Percentiles rank a stretch among this genome's conserved stretches.
phyloP scores from a whole-genome alignment of 1,140 invertebrate genomes.

The Drosophila hydei region DNA sequence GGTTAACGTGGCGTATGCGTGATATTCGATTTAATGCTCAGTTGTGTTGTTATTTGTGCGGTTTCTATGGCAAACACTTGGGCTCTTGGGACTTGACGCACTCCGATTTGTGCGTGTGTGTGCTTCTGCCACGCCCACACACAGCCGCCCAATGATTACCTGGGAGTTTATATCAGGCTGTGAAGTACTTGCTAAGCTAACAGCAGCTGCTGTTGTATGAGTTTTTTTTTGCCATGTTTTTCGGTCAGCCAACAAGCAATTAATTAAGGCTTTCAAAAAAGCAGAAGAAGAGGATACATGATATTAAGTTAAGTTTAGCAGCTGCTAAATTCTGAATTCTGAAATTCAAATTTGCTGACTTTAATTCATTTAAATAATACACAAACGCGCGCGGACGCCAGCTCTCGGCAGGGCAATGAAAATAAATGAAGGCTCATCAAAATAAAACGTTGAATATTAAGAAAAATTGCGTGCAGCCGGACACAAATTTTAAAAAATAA shows the following conservation, averaged over 20 bases:
- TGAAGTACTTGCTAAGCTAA: conserved; percentile 13
- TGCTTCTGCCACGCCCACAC: not conserved
- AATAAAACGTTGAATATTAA: conserved; percentile 80
- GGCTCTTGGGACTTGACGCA: not conserved
- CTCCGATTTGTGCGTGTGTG: not conserved
- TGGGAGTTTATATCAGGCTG: conserved; percentile 10
- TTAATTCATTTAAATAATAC: conserved; percentile 53
- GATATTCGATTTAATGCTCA: conserved; percentile 52
- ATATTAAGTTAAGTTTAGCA: conserved; percentile 28
- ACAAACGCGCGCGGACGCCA: not conserved
- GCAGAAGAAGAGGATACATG: conserved; percentile 1
- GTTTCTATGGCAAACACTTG: conserved; percentile 37
- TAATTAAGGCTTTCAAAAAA: conserved; percentile 13
- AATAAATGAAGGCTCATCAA: conserved; percentile 78
- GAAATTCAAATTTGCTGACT: conserved; percentile 41
- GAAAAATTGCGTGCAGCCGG: conserved; percentile 64
- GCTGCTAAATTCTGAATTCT: conserved; percentile 17
- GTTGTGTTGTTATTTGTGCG: conserved; percentile 9
- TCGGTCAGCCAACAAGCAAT: conserved; percentile 8
- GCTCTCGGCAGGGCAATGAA: conserved; percentile 58
- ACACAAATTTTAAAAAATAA: conserved; percentile 45
- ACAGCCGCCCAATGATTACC: not conserved
- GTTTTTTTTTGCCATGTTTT: not conserved
- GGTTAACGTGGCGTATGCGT: conserved; percentile 52
- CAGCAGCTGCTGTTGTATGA: conserved; percentile 1